Evolutionary conservation across 2,797 vertebrate genomes (phyloP), one percentile per base, ranked within the genome.

Genomic region (Peromyscus nudipes): DNA sequence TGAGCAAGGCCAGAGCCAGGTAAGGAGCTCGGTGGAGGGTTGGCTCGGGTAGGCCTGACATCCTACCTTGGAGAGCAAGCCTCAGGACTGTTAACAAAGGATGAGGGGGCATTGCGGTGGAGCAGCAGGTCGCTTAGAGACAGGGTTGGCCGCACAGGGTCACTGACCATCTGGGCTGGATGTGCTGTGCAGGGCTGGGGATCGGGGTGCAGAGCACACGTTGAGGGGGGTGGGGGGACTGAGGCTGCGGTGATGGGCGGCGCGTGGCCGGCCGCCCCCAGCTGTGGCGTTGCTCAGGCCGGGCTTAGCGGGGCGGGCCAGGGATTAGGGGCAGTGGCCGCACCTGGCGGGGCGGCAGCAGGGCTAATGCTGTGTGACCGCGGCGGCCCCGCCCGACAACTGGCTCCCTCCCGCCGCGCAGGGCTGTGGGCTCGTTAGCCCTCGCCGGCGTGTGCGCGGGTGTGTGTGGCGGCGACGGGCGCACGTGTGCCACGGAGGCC

Each of bases 301-400:
- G 4, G 95, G 97, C 93, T 96, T 97, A 97, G 95, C 89, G 37
- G 75, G 97, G 96, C 98, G 93, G 98, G 98, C 97, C 96, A 96
- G 98, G 98, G 99, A 99, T 99, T 99, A 99, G 98, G 99, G 98
- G 98, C 97, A 96, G 97, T 97, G 96, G 97, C 98, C 98, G 96
- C 99, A 99, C 98, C 99, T 99, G 99, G 98, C 97, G 71, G 97
- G 98, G 97, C 97, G 98, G 98, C 98, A 98, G 98, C 97, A 98
- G 97, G 97, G 98, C 98, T 98, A 98, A 98, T 98, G 97, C 94
- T 98, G 97, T 98, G 98, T 97, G 98, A 99, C 98, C 92, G 94
- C 97, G 95, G 98, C 97, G 96, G 97, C 98, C n/a, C 81, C 97
- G 95, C 98, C 96, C 96, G 98, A 99, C 99, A 99, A 99, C 98